A percentile compares a stretch with the other conserved stretches of the same genome.
Evolutionary conservation across 1,140 invertebrate species (phyloP).

Genomic region (Scaptodrosophila lebanonensis): DNA sequence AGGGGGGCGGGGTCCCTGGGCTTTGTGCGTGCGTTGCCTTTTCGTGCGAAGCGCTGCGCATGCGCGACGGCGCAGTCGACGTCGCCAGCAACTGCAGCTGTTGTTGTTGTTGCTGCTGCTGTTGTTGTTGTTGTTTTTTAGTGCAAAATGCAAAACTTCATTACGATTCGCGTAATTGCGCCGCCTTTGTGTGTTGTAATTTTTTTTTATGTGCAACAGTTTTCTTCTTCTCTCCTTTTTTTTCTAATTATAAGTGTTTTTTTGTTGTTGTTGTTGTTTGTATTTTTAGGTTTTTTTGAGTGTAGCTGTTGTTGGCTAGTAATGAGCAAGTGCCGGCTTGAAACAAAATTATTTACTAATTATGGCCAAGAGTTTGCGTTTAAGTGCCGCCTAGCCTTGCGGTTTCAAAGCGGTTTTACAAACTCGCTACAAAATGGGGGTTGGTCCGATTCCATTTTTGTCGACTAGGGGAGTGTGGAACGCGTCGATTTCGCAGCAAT

Average conservation of each 20-base stretch:
- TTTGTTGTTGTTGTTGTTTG: slow-evolving; percentile 21
- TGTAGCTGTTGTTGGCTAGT: slow-evolving; percentile 31
- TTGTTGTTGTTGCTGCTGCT: slow-evolving; percentile 13
- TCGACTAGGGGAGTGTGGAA: no score
- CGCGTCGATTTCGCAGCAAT: no score
- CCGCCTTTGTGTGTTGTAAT: slow-evolving; percentile 7
- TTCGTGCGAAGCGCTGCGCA: slow-evolving; percentile 25
- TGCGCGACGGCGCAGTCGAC: slow-evolving; percentile 35
- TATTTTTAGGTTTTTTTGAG: slow-evolving; percentile 30
- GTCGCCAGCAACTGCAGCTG: background rate
- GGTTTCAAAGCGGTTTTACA: no score
- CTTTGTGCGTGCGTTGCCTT: background rate
- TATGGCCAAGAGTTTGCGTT: slow-evolving; percentile 40
- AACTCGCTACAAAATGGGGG: no score
- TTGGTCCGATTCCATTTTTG: no score
- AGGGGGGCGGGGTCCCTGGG: no score
- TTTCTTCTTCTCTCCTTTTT: slow-evolving; percentile 1
- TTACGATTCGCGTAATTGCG: slow-evolving; percentile 63
- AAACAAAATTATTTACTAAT: slow-evolving; percentile 42
- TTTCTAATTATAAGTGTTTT: slow-evolving; percentile 40
- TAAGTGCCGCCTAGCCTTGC: slow-evolving; percentile 43
- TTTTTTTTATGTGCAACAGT: slow-evolving; percentile 4
- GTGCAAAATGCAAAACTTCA: slow-evolving; percentile 32
- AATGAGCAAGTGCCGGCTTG: slow-evolving; percentile 52
- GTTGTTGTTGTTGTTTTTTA: slow-evolving; percentile 14